phyloP scores from a whole-genome alignment of 2,113 vertebrate genomes.

The Pagrus major region DNA sequence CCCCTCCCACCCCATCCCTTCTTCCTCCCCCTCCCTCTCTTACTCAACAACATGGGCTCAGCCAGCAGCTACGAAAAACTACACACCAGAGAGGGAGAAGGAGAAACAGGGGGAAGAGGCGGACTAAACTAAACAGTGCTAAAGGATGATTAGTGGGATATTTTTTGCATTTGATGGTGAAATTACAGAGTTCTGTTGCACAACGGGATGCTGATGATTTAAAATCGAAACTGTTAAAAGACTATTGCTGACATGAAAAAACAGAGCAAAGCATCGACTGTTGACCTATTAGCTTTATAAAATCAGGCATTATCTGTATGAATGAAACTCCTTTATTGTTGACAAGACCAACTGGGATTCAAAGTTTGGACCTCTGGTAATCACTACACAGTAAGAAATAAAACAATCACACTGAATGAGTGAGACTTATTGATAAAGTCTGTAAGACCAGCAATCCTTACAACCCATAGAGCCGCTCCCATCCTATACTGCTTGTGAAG shows the following conservation, averaged over 20 bases:
- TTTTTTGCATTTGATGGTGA: constrained; percentile 32
- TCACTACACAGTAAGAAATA: not conserved
- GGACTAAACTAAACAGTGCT: constrained; percentile 18
- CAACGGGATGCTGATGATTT: not conserved
- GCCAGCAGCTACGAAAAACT: constrained; percentile 42
- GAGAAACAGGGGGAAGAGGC: constrained; percentile 14
- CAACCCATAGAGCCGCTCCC: not conserved
- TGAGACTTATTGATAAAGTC: not conserved
- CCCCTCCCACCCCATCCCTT: constrained; percentile 14
- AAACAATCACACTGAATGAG: not conserved
- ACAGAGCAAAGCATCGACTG: not conserved
- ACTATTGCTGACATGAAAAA: constrained; percentile 19
- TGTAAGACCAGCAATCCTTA: not conserved
- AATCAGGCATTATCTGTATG: not conserved
- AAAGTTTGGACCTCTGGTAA: not conserved
- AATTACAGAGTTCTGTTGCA: constrained; percentile 43
- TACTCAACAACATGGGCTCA: constrained; percentile 67
- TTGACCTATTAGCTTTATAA: not conserved
- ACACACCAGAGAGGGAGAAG: constrained; percentile 31
- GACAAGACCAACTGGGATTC: not conserved
- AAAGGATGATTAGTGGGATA: constrained; percentile 38
- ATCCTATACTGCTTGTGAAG: not conserved
- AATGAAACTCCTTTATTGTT: not conserved
- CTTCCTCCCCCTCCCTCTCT: constrained; percentile 49
- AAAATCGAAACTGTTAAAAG: not conserved